phyloP scores from a whole-genome alignment of 2,797 vertebrate genomes.

The Lycodopsis pacificus region DNA sequence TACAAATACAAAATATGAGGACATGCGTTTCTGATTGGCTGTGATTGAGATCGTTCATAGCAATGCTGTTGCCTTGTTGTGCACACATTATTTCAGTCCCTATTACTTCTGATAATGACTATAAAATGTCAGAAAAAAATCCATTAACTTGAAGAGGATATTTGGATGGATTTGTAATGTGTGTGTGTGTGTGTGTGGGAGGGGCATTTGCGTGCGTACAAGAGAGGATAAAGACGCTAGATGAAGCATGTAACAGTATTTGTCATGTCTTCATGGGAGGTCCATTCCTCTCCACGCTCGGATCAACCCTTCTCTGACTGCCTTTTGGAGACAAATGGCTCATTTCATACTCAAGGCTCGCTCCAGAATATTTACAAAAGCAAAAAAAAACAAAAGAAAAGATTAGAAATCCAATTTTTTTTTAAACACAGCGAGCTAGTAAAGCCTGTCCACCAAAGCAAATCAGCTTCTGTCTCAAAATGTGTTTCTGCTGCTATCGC shows the following conservation, averaged over 20 bases:
- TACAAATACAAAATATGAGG: constrained; percentile 12
- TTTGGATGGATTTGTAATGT: constrained; percentile 31
- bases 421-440: constrained; percentile 38
- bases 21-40: not conserved
- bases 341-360: constrained; percentile 62
- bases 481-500: constrained; percentile 28
- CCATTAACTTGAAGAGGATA: constrained; percentile 15
- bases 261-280: constrained; percentile 76
- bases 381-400: constrained; percentile 24
- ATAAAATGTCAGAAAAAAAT: constrained; percentile 40
- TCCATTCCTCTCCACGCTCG: constrained; percentile 58
- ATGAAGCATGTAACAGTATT: constrained; percentile 79
- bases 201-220: not conserved
- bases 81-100: constrained; percentile 7
- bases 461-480: constrained; percentile 42
- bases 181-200: not conserved
- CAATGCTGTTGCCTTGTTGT: constrained; percentile 5
- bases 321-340: constrained; percentile 57
- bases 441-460: constrained; percentile 47
- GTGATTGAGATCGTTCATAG: constrained; percentile 4
- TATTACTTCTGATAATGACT: constrained; percentile 4
- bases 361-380: constrained; percentile 53
- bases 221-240: constrained; percentile 47
- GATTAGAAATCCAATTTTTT: constrained; percentile 50
- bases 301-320: constrained; percentile 55